Percentiles rank a stretch among this genome's conserved stretches.
Conservation (phyloP, 2,113 vertebrate genomes). For the Phainopepla nitens region DNA sequence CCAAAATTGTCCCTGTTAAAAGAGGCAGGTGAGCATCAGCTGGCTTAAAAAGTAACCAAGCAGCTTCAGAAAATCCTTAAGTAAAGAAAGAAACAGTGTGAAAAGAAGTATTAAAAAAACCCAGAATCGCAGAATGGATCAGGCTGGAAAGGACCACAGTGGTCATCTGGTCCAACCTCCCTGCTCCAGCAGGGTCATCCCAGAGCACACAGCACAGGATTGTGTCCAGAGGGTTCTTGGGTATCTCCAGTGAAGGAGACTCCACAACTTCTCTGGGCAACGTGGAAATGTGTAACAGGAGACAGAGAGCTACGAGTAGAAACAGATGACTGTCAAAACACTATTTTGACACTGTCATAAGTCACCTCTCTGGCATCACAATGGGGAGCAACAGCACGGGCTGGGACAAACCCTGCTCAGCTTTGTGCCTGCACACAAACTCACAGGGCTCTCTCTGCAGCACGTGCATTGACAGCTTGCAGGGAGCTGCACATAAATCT, state of each 20-base stretch:
- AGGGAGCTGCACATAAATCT: background rate
- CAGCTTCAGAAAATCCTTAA: background rate
- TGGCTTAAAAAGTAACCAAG: background rate
- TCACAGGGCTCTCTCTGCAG: rapidly evolving
- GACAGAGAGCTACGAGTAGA: background rate
- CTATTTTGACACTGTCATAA: background rate
- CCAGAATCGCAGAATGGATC: background rate
- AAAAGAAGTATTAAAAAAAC: background rate
- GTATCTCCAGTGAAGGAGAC: background rate
- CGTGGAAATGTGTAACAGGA: background rate
- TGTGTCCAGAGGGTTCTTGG: background rate
- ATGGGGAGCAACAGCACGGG: rapidly evolving
- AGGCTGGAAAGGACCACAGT: background rate
- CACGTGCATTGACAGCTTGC: too few relatives aligned
- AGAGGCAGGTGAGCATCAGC: background rate
- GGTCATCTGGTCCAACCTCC: background rate
- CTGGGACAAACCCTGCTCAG: background rate
- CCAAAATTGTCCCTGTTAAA: background rate
- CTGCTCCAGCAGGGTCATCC: background rate
- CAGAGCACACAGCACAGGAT: rapidly evolving
- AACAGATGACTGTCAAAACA: background rate
- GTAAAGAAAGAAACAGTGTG: background rate
- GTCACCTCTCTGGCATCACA: background rate
- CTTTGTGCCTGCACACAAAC: background rate
- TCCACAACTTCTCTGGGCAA: background rate